Evolutionary conservation across 1,140 invertebrate genomes (phyloP), one percentile per base, ranked within the genome.

Genomic region (Drosophila seguyi): DNA sequence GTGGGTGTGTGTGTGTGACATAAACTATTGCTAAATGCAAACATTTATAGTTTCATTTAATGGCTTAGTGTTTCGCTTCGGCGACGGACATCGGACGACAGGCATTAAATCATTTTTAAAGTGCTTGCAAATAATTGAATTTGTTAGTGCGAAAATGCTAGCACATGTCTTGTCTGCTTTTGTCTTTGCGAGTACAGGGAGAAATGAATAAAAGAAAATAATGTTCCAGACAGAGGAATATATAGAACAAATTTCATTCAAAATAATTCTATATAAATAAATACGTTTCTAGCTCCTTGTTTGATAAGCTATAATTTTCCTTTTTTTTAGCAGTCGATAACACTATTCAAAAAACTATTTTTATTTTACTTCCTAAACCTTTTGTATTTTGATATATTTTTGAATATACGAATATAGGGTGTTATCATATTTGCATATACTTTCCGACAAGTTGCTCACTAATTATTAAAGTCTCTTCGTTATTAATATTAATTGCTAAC

Each of bases 101-200:
- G 62, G 57, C 75, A 90, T 90, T 90, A 90, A 90, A 90, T 90
- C 78, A 90, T 85, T 79, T 84, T 90, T 79, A 75, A 84, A 90
- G 81, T 90, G 78, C 69, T 75, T 67, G 60, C 59, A 79, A 81
- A 73, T 84, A 72, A 90, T 90, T 81, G 71, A 81, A 85, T 90
- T 90, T 81, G 79, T 66, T 75, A 68, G 47, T 63, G 45, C 60
- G 67, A 59, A 76, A 76, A 76, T 82, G 66, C 53, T 71, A 10
- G 39, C 22, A 80, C 72, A 77, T 45, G 55, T 52, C 44, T 59
- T 52, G 53, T 39, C 50, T 56, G 55, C 55, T 56, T 44, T 41
- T 39, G 25, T 27, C 34, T 60, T 44, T 48, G 36, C n/a, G 10
- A 11, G 8, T 6, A 45, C 53, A 44, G 61, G 41, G n/a, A n/a